phyloP scores from a whole-genome alignment of 1,140 invertebrate genomes.

The Ceratoteleas bidentatus region DNA sequence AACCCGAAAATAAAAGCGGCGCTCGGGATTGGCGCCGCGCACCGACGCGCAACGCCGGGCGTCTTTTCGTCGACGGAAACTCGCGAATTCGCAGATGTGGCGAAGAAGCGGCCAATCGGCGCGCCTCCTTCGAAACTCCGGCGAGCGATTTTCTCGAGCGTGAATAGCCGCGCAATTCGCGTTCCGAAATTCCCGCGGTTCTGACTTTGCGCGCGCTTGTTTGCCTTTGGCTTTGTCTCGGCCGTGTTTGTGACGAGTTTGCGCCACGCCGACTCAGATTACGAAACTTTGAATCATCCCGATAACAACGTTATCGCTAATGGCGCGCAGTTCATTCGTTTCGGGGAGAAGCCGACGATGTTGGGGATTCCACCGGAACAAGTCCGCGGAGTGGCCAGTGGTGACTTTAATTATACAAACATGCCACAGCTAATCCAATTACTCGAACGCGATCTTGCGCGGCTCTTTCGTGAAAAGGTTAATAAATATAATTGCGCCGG shows the following conservation, averaged over 20 bases:
- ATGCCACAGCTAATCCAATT: slow-evolving; percentile 43
- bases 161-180: slow-evolving; percentile 65
- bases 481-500: slow-evolving; percentile 45
- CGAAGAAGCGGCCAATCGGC: too few species aligned
- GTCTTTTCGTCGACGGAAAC: slow-evolving; percentile 24
- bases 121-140: slow-evolving; percentile 26
- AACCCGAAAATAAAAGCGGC: slow-evolving; percentile 8
- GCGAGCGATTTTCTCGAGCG: slow-evolving; percentile 52
- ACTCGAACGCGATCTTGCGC: slow-evolving; percentile 23
- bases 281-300: slow-evolving; percentile 63
- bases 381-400: too few species aligned
- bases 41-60: too few species aligned
- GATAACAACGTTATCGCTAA: slow-evolving; percentile 66
- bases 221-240: slow-evolving; percentile 58
- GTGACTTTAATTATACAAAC: slow-evolving; percentile 37
- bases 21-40: neutral
- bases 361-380: too few species aligned
- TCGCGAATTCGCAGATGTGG: slow-evolving; percentile 42
- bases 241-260: slow-evolving; percentile 49
- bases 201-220: slow-evolving; percentile 49
- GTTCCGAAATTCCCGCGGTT: slow-evolving; percentile 49
- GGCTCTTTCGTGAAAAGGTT: slow-evolving; percentile 34
- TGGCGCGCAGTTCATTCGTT: slow-evolving; percentile 38
- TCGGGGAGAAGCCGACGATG: neutral
- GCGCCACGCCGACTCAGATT: slow-evolving; percentile 32